A percentile compares a stretch with the other conserved stretches of the same genome.
phyloP scores from a whole-genome alignment of 1,140 invertebrate species.

The Macrobrachium rosenbergii region DNA sequence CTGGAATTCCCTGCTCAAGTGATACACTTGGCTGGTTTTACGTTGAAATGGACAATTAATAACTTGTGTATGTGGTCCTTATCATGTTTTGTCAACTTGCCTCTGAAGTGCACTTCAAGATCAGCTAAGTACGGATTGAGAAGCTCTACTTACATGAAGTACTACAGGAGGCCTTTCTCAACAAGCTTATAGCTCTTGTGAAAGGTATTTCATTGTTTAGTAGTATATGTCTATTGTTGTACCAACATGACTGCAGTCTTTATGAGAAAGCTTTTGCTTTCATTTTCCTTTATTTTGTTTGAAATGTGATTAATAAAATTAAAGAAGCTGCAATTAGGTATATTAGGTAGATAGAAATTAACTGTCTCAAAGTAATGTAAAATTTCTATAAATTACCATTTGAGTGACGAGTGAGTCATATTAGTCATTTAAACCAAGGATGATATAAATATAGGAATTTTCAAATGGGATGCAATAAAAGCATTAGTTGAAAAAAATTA shows the following conservation, averaged over 20 bases:
- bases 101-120: slow-evolving; percentile 5
- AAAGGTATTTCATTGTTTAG: no score
- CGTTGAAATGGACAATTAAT: slow-evolving; percentile 7
- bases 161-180: no score
- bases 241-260: no score
- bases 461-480: background rate
- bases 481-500: background rate
- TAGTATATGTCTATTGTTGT: no score
- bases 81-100: slow-evolving; percentile 11
- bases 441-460: background rate
- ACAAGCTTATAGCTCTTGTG: no score
- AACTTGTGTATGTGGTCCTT: slow-evolving; percentile 7
- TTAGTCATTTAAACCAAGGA: background rate
- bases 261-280: no score
- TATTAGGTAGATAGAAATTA: no score
- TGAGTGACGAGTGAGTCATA: background rate
- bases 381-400: no score
- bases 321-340: no score
- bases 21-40: slow-evolving; percentile 21
- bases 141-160: slow-evolving; percentile 1
- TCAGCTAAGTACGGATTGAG: background rate
- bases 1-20: slow-evolving; percentile 26
- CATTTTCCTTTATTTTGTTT: no score
- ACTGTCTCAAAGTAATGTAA: no score
- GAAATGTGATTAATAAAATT: no score